Conservation (phyloP, 1,140 invertebrate genomes). For the Macrobrachium rosenbergii region DNA sequence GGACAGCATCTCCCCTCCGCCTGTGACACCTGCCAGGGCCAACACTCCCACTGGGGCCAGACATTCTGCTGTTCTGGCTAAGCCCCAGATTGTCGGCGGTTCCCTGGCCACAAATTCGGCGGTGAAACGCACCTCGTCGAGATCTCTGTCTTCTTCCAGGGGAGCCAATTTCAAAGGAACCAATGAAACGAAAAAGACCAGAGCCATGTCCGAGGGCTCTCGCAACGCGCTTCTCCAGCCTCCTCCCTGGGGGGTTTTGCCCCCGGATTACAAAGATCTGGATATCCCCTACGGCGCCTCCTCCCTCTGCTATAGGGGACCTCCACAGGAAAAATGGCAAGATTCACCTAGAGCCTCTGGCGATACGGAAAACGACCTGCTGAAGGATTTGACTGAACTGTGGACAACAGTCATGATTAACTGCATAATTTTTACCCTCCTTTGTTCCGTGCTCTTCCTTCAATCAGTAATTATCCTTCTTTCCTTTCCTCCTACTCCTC, state of each 20-base stretch:
- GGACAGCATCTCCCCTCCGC: constrained; percentile 45
- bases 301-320: constrained; percentile 18
- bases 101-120: constrained; percentile 55
- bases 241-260: constrained; percentile 6
- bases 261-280: neutral
- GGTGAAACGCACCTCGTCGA: constrained; percentile 32
- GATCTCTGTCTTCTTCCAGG: neutral
- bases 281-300: constrained; percentile 33
- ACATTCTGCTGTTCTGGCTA: constrained; percentile 51
- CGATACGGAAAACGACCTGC: constrained; percentile 29
- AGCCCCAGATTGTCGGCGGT: constrained; percentile 58
- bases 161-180: neutral
- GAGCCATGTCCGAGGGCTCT: constrained; percentile 23
- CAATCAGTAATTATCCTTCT: no score
- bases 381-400: neutral
- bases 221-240: constrained; percentile 35
- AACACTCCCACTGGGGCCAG: constrained; percentile 61
- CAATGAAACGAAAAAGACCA: neutral
- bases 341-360: constrained; percentile 42
- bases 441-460: no score
- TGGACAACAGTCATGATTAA: no score
- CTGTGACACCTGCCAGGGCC: constrained; percentile 56
- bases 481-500: no score
- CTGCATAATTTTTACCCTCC: no score
- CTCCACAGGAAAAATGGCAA: constrained; percentile 29